phyloP scores from a whole-genome alignment of 2,797 vertebrate genomes.

The Erethizon dorsatum region DNA sequence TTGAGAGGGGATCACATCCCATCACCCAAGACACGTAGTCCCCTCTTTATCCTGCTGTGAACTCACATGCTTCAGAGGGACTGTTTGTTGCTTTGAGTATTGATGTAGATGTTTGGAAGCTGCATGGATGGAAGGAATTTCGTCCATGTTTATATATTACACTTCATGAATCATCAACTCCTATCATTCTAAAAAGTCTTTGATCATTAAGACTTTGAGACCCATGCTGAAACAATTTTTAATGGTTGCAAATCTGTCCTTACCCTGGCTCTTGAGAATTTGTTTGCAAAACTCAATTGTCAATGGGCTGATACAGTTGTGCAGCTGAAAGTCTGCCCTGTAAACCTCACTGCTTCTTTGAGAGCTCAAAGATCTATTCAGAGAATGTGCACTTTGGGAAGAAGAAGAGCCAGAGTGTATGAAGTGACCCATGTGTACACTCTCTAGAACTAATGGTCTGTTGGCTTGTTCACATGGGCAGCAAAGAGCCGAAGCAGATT shows the following conservation, averaged over 20 bases:
- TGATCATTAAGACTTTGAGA: constrained; percentile 56
- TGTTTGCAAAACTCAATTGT: constrained; percentile 53
- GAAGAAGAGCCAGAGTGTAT: neutral
- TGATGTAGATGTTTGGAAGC: constrained; percentile 17
- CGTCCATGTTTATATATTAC: neutral
- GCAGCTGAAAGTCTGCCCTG: constrained; percentile 7
- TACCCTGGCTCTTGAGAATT: constrained; percentile 12
- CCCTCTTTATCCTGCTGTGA: neutral
- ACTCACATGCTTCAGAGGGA: neutral
- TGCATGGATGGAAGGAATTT: constrained; percentile 12
- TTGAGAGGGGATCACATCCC: neutral
- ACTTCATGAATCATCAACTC: constrained; percentile 28
- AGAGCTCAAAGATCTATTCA: constrained; percentile 60
- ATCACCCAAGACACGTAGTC: neutral
- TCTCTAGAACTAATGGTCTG: neutral
- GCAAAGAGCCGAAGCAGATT: neutral
- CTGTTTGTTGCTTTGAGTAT: neutral
- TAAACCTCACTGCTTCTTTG: constrained; percentile 37
- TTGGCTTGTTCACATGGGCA: neutral
- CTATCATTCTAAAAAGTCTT: constrained; percentile 44
- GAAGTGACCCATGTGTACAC: constrained; percentile 16
- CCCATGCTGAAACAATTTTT: neutral
- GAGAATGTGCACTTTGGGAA: constrained; percentile 47
- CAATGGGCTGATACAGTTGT: neutral
- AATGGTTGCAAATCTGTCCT: neutral